Percentiles rank a stretch among this genome's conserved stretches.
phyloP scores from a whole-genome alignment of 2,113 vertebrate species.

The Dinomys branickii region DNA sequence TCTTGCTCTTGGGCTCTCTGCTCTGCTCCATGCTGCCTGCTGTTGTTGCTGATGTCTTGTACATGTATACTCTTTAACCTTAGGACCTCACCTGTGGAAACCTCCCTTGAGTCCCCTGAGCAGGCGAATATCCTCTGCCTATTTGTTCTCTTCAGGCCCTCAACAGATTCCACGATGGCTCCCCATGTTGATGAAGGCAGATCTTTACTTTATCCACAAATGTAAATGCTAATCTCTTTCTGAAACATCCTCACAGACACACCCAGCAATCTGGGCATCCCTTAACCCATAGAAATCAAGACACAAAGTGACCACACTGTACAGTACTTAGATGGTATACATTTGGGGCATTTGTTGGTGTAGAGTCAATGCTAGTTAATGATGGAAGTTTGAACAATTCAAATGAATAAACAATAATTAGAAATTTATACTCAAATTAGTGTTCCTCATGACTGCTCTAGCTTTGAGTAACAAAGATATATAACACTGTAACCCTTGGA shows the following conservation, averaged over 20 bases:
- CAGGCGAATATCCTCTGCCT: not conserved
- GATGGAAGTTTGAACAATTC: not conserved
- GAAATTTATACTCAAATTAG: conserved; percentile 27
- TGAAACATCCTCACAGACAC: not conserved
- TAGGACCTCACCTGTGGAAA: not conserved
- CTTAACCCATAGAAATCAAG: not conserved
- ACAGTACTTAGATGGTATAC: not conserved
- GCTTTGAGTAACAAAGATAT: not conserved
- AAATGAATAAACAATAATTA: not conserved
- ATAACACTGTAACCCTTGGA: not conserved
- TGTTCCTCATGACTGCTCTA: not conserved
- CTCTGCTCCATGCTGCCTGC: no score
- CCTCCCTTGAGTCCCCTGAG: not conserved
- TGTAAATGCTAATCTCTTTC: not conserved
- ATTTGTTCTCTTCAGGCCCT: not conserved
- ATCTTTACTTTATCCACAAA: not conserved
- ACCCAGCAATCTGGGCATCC: not conserved
- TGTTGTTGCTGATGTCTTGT: no score
- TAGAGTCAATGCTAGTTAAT: not conserved
- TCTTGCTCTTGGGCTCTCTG: no score
- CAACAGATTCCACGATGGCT: not conserved
- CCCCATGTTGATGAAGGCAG: not conserved
- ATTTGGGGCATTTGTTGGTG: not conserved
- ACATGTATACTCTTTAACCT: not conserved
- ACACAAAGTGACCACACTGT: not conserved